These are phyloP conservation scores for Xanthorhoe designata DNA, from an alignment of 2,888 invertebrate genomes.

Conservation along the genomic window DNA sequence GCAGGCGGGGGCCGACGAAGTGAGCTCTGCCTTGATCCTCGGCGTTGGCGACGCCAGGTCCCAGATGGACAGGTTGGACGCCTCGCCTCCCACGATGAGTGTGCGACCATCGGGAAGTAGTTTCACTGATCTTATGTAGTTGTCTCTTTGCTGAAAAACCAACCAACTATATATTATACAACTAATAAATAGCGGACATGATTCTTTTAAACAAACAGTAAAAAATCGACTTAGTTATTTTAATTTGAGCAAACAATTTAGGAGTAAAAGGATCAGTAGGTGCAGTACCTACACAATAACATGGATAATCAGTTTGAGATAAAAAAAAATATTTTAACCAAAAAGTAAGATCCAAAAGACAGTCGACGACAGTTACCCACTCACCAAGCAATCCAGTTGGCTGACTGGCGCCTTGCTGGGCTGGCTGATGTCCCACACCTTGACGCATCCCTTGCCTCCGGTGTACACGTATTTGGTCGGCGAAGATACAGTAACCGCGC, in stretches of 20 bases:
- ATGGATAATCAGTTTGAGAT: too few relatives aligned
- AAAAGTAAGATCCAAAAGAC: slow-evolving; percentile 46
- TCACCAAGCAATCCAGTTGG: slow-evolving; percentile 95
- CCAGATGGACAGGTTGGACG: slow-evolving; percentile 97
- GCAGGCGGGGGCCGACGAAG: slow-evolving; percentile 97
- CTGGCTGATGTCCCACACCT: slow-evolving; percentile 98
- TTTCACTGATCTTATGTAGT: slow-evolving; percentile 98
- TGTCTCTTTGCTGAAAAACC: slow-evolving; percentile 92
- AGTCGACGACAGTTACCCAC: slow-evolving; percentile 82
- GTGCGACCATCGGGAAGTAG: slow-evolving; percentile 96
- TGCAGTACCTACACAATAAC: too few relatives aligned
- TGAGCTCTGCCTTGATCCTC: slow-evolving; percentile 96
- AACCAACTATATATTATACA: slow-evolving; percentile 1
- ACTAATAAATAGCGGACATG: background rate
- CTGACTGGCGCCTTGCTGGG: slow-evolving; percentile 95
- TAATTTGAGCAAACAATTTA: too few relatives aligned
- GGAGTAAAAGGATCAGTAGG: too few relatives aligned
- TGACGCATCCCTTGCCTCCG: slow-evolving; percentile 98
- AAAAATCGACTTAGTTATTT: background rate
- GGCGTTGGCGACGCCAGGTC: slow-evolving; percentile 96
- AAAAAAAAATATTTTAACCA: slow-evolving; percentile 23
- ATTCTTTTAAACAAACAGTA: background rate
- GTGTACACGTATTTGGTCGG: slow-evolving; percentile 97
- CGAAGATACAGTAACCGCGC: slow-evolving; percentile 98
- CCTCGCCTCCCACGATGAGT: slow-evolving; percentile 98